Conservation (phyloP, 2,888 invertebrate genomes). For the Coenonympha glycerion region DNA sequence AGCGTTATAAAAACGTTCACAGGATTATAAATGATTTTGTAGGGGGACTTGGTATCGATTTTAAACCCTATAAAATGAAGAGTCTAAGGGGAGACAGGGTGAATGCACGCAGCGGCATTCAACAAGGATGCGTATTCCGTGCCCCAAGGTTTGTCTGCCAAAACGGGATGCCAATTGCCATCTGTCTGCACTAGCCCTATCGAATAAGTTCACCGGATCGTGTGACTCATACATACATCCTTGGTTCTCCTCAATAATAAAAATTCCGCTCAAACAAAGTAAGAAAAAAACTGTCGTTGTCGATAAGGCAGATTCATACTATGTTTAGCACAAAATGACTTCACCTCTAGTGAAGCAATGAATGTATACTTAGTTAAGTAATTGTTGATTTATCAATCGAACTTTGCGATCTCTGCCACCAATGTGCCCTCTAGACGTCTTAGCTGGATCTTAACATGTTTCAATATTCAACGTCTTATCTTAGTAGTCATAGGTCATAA, state of each 20-base stretch:
- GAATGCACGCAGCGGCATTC: slow-evolving; percentile 55
- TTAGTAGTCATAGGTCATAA: background rate
- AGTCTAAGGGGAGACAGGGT: slow-evolving; percentile 54
- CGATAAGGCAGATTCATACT: background rate
- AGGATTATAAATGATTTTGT: slow-evolving; percentile 22
- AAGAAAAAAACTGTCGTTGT: no score
- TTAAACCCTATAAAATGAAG: slow-evolving; percentile 55
- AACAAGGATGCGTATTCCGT: slow-evolving; percentile 39
- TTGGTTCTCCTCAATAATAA: background rate
- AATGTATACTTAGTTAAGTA: background rate
- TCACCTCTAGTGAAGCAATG: background rate
- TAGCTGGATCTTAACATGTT: background rate
- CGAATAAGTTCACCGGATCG: slow-evolving; percentile 4
- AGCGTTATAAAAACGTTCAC: slow-evolving; percentile 26
- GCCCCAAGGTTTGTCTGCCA: slow-evolving; percentile 48
- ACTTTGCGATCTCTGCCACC: background rate
- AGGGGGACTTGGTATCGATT: slow-evolving; percentile 55
- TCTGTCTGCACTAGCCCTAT: slow-evolving; percentile 32
- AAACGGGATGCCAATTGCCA: slow-evolving; percentile 52
- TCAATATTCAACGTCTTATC: no score
- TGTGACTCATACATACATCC: background rate
- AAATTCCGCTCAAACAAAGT: no score
- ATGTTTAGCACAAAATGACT: background rate
- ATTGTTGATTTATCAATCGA: background rate
- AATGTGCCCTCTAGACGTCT: background rate